These are phyloP conservation scores for Autographa gamma DNA, from an alignment of 2,888 invertebrate species.

Conservation along the genomic window DNA sequence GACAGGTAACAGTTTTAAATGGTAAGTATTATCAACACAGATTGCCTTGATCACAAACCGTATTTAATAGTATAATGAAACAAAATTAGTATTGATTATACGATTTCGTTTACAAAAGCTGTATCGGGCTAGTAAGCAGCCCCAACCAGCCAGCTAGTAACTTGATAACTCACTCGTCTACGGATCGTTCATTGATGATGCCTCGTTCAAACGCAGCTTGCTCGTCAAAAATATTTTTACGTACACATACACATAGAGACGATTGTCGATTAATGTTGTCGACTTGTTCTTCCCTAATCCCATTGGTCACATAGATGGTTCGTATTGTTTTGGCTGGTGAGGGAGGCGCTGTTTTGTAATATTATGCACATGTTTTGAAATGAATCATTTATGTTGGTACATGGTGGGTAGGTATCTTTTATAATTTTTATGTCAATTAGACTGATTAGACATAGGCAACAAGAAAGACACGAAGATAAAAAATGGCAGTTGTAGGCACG, in stretches of 20 bases:
- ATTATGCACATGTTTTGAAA: conserved; percentile 6
- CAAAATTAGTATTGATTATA: conserved; percentile 57
- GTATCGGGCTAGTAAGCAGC: conserved; percentile 47
- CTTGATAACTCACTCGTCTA: conserved; percentile 53
- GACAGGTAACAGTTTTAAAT: conserved; percentile 21
- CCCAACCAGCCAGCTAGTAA: conserved; percentile 57
- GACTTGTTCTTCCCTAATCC: conserved; percentile 26
- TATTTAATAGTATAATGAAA: conserved; percentile 29
- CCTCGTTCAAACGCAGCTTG: conserved; percentile 58
- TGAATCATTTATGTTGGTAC: conserved; percentile 15
- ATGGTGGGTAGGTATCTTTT: neutral
- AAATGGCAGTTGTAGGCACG: neutral
- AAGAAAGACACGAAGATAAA: conserved; percentile 11
- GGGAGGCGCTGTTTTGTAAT: neutral
- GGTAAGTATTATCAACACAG: conserved; percentile 35
- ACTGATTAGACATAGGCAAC: neutral
- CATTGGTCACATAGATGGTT: conserved; percentile 36
- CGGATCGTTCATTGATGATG: conserved; percentile 52
- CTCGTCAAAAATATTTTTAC: conserved; percentile 48
- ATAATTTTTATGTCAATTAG: neutral
- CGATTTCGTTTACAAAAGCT: conserved; percentile 53
- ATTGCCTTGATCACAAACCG: conserved; percentile 30
- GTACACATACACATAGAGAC: conserved; percentile 42
- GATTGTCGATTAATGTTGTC: conserved; percentile 28
- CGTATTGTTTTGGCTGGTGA: conserved; percentile 6